Evolutionary conservation across 2,113 vertebrate species (phyloP).

Genomic region (Phrynosoma platyrhinos): DNA sequence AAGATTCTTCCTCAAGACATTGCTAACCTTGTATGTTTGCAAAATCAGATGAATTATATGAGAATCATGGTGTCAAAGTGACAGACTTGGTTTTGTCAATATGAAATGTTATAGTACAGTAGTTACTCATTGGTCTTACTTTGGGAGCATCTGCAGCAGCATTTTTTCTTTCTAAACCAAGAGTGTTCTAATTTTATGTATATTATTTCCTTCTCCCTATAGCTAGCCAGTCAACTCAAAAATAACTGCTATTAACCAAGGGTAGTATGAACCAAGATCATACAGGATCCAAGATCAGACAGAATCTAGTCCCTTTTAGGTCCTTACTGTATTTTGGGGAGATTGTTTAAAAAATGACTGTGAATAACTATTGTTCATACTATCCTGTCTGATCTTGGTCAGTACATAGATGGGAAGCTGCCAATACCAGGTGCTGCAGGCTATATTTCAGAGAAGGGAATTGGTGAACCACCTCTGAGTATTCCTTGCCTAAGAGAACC

Average conservation of each 20-base stretch:
- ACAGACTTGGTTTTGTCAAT: no score
- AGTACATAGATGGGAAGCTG: no score
- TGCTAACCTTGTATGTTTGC: constrained; percentile 60
- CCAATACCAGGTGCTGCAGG: no score
- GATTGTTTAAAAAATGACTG: no score
- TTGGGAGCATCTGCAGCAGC: background rate
- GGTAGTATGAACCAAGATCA: background rate
- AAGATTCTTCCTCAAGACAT: constrained; percentile 54
- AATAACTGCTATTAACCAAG: background rate
- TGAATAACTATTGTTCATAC: no score
- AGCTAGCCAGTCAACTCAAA: background rate
- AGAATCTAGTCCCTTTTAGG: no score
- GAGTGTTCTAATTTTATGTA: background rate
- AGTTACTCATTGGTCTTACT: background rate
- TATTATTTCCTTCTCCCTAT: background rate
- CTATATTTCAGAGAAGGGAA: no score
- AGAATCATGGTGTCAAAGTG: background rate
- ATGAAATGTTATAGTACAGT: background rate
- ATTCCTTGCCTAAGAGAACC: no score
- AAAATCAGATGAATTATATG: background rate
- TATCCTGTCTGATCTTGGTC: no score
- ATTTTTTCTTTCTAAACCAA: background rate
- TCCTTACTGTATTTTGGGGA: no score
- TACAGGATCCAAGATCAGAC: no score
- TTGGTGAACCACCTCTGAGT: no score